Evolutionary conservation across 2,113 vertebrate species (phyloP).

Genomic region (Pavo muticus): DNA sequence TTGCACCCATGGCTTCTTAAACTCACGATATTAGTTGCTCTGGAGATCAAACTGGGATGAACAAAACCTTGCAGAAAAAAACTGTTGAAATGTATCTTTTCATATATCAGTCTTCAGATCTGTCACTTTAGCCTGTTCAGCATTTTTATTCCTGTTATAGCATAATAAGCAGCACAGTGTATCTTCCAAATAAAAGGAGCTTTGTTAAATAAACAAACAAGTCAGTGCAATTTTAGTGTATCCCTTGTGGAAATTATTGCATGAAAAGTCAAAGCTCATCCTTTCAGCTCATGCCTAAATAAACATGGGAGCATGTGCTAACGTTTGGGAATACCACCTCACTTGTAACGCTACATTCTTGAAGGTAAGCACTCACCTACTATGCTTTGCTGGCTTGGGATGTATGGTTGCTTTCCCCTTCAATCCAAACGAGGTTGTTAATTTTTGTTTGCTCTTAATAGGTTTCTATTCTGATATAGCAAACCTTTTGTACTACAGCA

Average conservation of each 20-base stretch:
- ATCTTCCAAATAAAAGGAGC: not conserved
- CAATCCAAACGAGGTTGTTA: not conserved
- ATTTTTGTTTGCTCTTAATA: not conserved
- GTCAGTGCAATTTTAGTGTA: not conserved
- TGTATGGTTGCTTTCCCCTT: not conserved
- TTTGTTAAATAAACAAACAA: not conserved
- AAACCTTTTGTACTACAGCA: not conserved
- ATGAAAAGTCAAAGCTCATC: not conserved
- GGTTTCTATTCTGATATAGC: not conserved
- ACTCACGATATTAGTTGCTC: not conserved
- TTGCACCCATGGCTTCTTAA: not conserved
- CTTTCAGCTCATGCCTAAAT: not conserved
- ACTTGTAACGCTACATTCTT: not conserved
- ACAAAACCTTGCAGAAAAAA: not conserved
- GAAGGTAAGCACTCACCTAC: not conserved
- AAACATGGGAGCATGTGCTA: accelerated
- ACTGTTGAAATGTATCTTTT: not conserved
- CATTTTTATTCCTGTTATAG: not conserved
- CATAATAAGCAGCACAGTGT: not conserved
- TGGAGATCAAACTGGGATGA: not conserved
- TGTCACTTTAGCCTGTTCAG: not conserved
- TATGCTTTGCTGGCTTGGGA: not conserved
- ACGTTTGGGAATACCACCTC: not conserved
- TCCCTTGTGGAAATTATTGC: not conserved
- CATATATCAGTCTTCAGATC: not conserved